A percentile compares a stretch with the other conserved stretches of the same genome.
Conservation (phyloP, 2,797 vertebrate genomes). For the Spondyliosoma cantharus region DNA sequence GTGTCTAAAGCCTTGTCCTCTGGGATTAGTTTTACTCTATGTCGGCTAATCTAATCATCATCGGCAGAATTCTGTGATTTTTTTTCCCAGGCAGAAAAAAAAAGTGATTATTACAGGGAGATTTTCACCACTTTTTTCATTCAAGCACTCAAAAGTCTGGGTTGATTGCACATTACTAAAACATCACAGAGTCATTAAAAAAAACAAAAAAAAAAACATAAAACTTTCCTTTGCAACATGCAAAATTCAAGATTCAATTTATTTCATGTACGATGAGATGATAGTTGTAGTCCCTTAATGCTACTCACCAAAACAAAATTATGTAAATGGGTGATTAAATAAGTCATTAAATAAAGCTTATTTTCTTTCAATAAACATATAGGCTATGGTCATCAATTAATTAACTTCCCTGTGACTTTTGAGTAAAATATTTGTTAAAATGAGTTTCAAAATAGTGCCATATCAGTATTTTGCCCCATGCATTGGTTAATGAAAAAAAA, state of each 20-base stretch:
- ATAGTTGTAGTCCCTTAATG: too few relatives aligned
- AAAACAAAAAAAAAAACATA: neutral
- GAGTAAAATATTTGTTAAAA: neutral
- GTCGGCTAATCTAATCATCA: constrained; percentile 39
- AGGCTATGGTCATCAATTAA: neutral
- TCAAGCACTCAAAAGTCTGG: neutral
- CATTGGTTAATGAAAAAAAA: neutral
- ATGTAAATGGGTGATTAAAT: too few relatives aligned
- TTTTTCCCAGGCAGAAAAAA: constrained; percentile 14
- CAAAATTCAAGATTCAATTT: too few relatives aligned
- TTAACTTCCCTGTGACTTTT: neutral
- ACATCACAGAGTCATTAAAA: neutral
- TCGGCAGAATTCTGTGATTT: constrained; percentile 27
- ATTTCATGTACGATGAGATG: too few relatives aligned
- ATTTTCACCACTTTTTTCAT: neutral
- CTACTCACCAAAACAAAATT: too few relatives aligned
- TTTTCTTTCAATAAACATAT: neutral
- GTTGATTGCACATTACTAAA: neutral
- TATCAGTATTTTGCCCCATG: neutral
- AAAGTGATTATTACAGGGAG: constrained; percentile 25
- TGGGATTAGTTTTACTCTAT: constrained; percentile 40
- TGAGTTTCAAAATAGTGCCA: neutral
- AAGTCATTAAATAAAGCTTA: too few relatives aligned
- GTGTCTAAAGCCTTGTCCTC: constrained; percentile 31
- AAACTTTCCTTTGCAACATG: neutral